Percentiles rank a stretch among this genome's conserved stretches.
Conservation (phyloP, 2,888 invertebrate species). For the Dugesia japonica region DNA sequence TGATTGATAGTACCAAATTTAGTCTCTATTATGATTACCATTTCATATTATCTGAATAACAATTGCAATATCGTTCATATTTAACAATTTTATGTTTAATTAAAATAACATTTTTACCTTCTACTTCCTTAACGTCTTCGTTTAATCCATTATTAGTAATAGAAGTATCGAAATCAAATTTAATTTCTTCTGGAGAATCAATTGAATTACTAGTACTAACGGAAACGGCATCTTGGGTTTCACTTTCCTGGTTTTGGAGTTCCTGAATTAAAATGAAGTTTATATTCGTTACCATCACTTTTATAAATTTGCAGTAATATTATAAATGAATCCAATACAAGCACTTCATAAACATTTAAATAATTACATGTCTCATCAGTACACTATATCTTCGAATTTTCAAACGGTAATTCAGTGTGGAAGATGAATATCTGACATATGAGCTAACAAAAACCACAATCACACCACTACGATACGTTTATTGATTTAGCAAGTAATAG, state of each 20-base stretch:
- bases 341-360: conserved; percentile 15
- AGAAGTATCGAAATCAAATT: background rate
- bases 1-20: too few relatives aligned
- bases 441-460: background rate
- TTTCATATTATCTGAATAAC: too few relatives aligned
- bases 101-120: background rate
- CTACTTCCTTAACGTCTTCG: background rate
- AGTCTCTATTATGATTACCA: too few relatives aligned
- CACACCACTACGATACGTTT: background rate
- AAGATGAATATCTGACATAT: background rate
- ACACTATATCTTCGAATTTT: background rate
- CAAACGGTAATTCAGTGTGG: conserved; percentile 10
- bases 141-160: background rate
- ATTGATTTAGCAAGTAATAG: background rate
- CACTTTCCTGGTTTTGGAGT: background rate
- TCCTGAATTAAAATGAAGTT: too few relatives aligned
- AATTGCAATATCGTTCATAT: background rate
- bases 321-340: background rate
- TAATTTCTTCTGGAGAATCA: background rate
- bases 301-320: background rate
- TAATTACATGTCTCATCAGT: conserved; percentile 20
- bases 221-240: background rate
- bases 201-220: background rate
- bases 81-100: background rate
- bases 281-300: too few relatives aligned